Conservation (phyloP, 2,797 vertebrate genomes). For the Harpagifer antarcticus region DNA sequence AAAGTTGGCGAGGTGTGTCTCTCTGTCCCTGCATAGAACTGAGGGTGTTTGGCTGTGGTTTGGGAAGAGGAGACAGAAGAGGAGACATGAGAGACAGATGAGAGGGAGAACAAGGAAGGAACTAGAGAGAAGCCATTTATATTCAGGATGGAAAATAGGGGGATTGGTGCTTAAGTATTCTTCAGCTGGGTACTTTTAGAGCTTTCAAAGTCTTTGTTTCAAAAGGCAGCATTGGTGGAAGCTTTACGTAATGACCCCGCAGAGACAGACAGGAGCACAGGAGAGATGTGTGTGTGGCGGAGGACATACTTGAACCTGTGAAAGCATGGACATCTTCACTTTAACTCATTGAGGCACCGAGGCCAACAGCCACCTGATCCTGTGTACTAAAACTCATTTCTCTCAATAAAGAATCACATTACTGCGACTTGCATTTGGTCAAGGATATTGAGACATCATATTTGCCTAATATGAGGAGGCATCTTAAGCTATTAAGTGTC, state of each 20-base stretch:
- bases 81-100: constrained; percentile 56
- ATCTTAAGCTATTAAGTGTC: not conserved
- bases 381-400: not conserved
- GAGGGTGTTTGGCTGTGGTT: constrained; percentile 43
- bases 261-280: constrained; percentile 31
- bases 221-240: constrained; percentile 31
- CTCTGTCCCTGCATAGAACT: constrained; percentile 50
- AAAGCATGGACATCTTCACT: constrained; percentile 2
- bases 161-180: constrained; percentile 60
- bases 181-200: constrained; percentile 56
- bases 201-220: constrained; percentile 48
- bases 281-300: constrained; percentile 20
- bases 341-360: not conserved
- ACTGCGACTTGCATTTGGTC: not conserved
- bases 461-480: not conserved
- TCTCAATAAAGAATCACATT: not conserved
- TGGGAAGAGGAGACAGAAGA: constrained; percentile 30
- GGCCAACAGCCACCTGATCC: constrained; percentile 2
- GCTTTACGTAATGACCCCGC: constrained; percentile 57
- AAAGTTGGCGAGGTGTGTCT: constrained; percentile 33
- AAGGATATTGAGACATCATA: not conserved
- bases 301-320: constrained; percentile 40
- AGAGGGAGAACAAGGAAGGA: constrained; percentile 45
- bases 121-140: constrained; percentile 58
- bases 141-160: constrained; percentile 69